Percentiles rank a stretch among this genome's conserved stretches.
Evolutionary conservation across 2,888 invertebrate species (phyloP).

Genomic region (Meganola albula): DNA sequence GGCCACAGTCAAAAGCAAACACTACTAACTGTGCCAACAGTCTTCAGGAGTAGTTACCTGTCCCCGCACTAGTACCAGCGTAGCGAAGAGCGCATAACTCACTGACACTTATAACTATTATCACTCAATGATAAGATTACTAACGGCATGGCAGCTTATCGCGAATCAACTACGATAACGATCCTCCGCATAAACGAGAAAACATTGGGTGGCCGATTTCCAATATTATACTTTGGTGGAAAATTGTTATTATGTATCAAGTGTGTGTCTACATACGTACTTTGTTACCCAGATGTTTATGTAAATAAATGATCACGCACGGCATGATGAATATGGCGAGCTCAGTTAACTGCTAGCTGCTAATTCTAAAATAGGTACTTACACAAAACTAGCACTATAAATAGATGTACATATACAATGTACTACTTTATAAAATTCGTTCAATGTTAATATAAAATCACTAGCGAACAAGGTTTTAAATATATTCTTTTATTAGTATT

Average conservation of each 20-base stretch:
- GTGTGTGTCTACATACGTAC: slow-evolving; percentile 9
- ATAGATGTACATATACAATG: no score
- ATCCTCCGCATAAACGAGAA: slow-evolving; percentile 53
- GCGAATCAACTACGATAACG: slow-evolving; percentile 69
- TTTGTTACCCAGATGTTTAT: slow-evolving; percentile 26
- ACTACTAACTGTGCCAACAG: slow-evolving; percentile 41
- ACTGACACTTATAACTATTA: slow-evolving; percentile 76
- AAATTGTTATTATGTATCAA: slow-evolving; percentile 18
- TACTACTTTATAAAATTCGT: no score
- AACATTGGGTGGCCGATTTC: slow-evolving; percentile 48
- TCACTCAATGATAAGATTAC: slow-evolving; percentile 75
- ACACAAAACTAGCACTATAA: slow-evolving; percentile 30
- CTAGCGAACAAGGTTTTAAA: no score
- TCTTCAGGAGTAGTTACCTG: slow-evolving; percentile 54
- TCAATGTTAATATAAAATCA: no score
- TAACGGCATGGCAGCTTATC: slow-evolving; percentile 69
- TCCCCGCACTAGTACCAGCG: slow-evolving; percentile 55
- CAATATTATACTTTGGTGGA: slow-evolving; percentile 36
- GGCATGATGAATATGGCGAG: slow-evolving; percentile 19
- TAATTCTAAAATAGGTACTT: slow-evolving; percentile 27
- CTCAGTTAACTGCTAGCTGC: slow-evolving; percentile 30
- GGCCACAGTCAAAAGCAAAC: slow-evolving; percentile 44
- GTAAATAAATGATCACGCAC: slow-evolving; percentile 24
- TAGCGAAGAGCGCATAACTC: slow-evolving; percentile 62
- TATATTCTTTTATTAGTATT: no score